Conservation (phyloP, 2,888 invertebrate genomes). For the Metellina segmentata region DNA sequence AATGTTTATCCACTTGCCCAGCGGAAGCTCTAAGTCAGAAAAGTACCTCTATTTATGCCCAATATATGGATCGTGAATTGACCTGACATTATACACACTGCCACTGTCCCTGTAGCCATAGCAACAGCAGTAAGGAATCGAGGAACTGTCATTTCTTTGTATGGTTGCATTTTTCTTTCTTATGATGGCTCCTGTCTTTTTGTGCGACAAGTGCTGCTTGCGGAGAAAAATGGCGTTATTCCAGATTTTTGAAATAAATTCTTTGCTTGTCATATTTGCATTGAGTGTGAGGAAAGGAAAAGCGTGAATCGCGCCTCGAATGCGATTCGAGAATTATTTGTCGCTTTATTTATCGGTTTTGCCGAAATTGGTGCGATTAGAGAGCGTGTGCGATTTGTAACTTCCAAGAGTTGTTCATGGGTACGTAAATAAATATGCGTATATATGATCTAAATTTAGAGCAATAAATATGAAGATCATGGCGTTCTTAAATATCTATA, state of each 20-base stretch:
- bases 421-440: not conserved
- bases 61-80: constrained; percentile 76
- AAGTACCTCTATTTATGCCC: constrained; percentile 75
- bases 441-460: not conserved
- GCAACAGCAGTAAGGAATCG: constrained; percentile 70
- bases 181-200: constrained; percentile 47
- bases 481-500: too few species aligned
- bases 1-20: constrained; percentile 63
- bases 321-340: constrained; percentile 42
- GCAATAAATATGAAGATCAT: too few species aligned
- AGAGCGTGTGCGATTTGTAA: not conserved
- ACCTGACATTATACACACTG: constrained; percentile 73
- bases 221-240: constrained; percentile 38
- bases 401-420: not conserved
- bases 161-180: constrained; percentile 67
- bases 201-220: constrained; percentile 23
- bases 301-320: constrained; percentile 18
- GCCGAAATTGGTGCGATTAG: not conserved
- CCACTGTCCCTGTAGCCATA: constrained; percentile 64
- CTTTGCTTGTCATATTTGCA: constrained; percentile 48
- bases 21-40: constrained; percentile 66
- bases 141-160: constrained; percentile 75
- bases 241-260: not conserved
- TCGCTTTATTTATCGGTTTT: constrained; percentile 10
- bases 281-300: constrained; percentile 21